Base-by-base conservation (phyloP, 2,797 vertebrate species). In the Anguilla marmorata region DNA sequence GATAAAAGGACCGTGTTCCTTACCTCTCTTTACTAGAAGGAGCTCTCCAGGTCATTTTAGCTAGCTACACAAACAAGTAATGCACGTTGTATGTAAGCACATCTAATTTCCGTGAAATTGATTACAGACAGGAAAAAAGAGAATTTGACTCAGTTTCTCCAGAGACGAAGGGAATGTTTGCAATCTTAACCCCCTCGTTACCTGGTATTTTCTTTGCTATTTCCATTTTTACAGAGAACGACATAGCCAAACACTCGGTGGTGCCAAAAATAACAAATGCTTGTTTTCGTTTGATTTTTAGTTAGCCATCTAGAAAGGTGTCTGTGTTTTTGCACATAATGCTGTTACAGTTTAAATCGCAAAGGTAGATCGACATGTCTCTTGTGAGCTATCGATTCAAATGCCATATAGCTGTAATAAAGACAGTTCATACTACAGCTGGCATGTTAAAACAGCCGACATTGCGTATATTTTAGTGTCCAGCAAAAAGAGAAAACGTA, bases 101-200 rank as follows among this genome's bases (percentile, higher is more conserved):
- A 76, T 33, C 72, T 76, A 76, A 76, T 76, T 37, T 76, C 72
- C 74, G 86, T 87, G 72, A 82, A 84, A 82, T 80, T 54, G 76
- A 48, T 87, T 80, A 80, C 79, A 50, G 86, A 37, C 58, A 82
- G 86, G 54, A 87, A n/a, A 87, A 87, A 87, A 87, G 86, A 63
- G 74, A 72, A 86, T 54, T 86, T 52, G 41, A 14, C 88, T 88
- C 84, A 85, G 85, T 89, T 89, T 80, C 69, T 89, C 30, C 87
- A 58, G 50, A 86, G 86, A 72, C 72, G 85, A 79, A 41, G 89
- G 86, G 74, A 89, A 88, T 88, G 87, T 88, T 85, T 60, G 76
- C 85, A 82, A 85, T 56, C 87, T 80, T 85, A 86, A 85, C 86
- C 86, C 86, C 66, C 83, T 89, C 84, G 82, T 60, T 86, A 87